Conservation (phyloP, 2,888 invertebrate genomes). For the Magallana nippona region DNA sequence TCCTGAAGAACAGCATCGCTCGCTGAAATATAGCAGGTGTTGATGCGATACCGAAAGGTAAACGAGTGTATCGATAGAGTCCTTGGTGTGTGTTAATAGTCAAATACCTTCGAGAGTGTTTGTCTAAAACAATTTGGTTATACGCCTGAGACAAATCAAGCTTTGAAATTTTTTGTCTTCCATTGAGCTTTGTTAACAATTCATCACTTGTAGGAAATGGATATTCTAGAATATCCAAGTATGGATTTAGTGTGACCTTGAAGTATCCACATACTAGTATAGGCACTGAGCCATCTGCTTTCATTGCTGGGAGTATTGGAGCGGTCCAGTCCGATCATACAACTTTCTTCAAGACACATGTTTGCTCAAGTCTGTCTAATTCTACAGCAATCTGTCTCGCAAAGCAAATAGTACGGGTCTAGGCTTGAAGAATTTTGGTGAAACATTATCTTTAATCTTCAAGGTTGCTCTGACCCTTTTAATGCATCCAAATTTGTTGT, state of each 20-base stretch:
- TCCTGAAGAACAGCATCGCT: too few relatives aligned
- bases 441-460: constrained; percentile 34
- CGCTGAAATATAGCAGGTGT: too few relatives aligned
- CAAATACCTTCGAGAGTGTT: background rate
- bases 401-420: constrained; percentile 50
- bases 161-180: constrained; percentile 34
- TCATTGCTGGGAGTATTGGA: background rate
- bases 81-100: constrained; percentile 41
- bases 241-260: constrained; percentile 35
- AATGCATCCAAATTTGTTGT: constrained; percentile 39
- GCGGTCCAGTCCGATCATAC: too few relatives aligned
- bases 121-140: constrained; percentile 24
- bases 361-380: too few relatives aligned
- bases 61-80: constrained; percentile 39
- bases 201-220: constrained; percentile 34
- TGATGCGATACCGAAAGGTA: constrained; percentile 43
- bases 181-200: constrained; percentile 23
- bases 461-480: constrained; percentile 40
- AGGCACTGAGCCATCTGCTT: constrained; percentile 49
- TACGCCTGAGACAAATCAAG: constrained; percentile 27
- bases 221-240: constrained; percentile 27
- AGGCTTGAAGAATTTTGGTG: constrained; percentile 44
- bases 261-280: constrained; percentile 46
- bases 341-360: too few relatives aligned
- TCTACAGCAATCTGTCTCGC: background rate